Evolutionary conservation across 1,140 invertebrate species (phyloP).

Genomic region (Nylanderia fulva): DNA sequence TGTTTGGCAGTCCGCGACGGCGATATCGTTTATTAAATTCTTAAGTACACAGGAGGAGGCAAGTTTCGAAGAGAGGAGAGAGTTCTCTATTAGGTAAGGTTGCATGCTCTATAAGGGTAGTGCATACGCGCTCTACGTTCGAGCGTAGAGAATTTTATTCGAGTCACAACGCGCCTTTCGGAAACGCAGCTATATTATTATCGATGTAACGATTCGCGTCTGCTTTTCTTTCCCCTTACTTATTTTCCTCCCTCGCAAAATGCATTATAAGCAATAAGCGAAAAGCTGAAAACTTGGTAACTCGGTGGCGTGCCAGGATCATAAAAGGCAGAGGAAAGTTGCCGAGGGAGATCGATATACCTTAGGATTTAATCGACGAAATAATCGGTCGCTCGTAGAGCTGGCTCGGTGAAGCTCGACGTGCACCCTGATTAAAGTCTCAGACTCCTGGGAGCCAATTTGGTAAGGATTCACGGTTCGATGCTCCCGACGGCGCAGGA

Average conservation of each 20-base stretch:
- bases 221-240: background rate
- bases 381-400: conserved; percentile 67
- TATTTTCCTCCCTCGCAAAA: no score
- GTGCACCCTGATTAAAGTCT: conserved; percentile 71
- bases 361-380: conserved; percentile 49
- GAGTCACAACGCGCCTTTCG: background rate
- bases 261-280: conserved; percentile 34
- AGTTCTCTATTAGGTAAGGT: conserved; percentile 24
- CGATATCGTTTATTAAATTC: conserved; percentile 74
- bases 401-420: conserved; percentile 62
- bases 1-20: conserved; percentile 24
- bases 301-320: conserved; percentile 17
- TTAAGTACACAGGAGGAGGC: conserved; percentile 55
- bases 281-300: conserved; percentile 48
- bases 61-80: conserved; percentile 14
- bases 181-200: conserved; percentile 10
- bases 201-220: background rate
- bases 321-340: conserved; percentile 23
- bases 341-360: conserved; percentile 32
- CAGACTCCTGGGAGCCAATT: conserved; percentile 65
- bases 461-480: conserved; percentile 71
- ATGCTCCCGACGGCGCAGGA: conserved; percentile 56
- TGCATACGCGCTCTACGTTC: background rate
- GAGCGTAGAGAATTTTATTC: conserved; percentile 20
- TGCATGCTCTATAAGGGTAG: background rate